Evolutionary conservation across 2,113 vertebrate species (phyloP), one percentile per base, ranked within the genome.

Genomic region (Poeciliopsis prolifica): DNA sequence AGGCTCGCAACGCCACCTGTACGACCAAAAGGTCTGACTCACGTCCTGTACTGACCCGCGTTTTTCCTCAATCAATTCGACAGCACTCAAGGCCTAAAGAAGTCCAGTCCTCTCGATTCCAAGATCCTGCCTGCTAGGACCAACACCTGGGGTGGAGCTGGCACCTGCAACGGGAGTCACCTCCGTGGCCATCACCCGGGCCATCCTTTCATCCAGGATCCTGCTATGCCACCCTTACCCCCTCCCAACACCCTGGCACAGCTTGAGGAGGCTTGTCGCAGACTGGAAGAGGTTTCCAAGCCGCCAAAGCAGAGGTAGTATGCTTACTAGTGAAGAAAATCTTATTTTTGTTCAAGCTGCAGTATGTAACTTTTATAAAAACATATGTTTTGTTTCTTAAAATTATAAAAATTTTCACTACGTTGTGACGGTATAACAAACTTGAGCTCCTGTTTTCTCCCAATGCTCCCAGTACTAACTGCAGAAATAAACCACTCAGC

Each of bases 191-290:
- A 74, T 8, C 94, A 96, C 81, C 95, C 96, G 0, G 91, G 95
- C 29, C 96, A 97, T 87, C 94, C 94, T 0, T 96, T 96, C 61
- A 80, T 96, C 86, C 96, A 96, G 91, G 96, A 97, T 84, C 95
- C 96, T 0, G 95, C 96, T 92, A 7, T 96, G 95, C 96, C 96
- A 10, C 95, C 95, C 0, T 90, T 96, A 69, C 92, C 95, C 0
- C 96, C 96, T 0, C 96, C 98, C 81, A 98, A 97, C 95, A 99
- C 98, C 19, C 92, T 98, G 78, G 96, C 97, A 0, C 98, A 99
- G 94, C 94, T 99, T 76, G 98, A 98, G 87, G 98, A 99, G 92
- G 98, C 98, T 44, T 96, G 97, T 42, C 96, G 98, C 54, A 90
- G 97, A 74, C 94, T 99, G 28, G 95, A 97, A 0, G 97, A 97